These are phyloP conservation scores for Ligdia adustata DNA, from an alignment of 2,888 invertebrate species.

Conservation along the genomic window DNA sequence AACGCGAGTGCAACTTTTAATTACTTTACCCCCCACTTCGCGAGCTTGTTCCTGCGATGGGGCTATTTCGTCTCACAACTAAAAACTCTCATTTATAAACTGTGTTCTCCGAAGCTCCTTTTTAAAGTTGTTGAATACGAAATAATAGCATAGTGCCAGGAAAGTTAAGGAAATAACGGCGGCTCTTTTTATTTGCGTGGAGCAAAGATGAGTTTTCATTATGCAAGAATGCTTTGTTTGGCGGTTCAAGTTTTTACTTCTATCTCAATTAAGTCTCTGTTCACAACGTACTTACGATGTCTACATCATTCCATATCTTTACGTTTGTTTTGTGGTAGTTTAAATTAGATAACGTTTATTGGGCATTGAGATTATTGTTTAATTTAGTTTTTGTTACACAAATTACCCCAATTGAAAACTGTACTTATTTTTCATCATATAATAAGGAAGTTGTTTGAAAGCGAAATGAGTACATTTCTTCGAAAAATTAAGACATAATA, in stretches of 20 bases:
- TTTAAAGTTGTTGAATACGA: slow-evolving; percentile 52
- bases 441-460: slow-evolving; percentile 2
- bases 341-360: no score
- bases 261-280: slow-evolving; percentile 10
- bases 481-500: not conserved
- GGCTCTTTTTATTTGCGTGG: slow-evolving; percentile 30
- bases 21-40: slow-evolving; percentile 71
- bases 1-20: slow-evolving; percentile 68
- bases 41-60: slow-evolving; percentile 62
- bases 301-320: no score
- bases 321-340: no score
- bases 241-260: slow-evolving; percentile 8
- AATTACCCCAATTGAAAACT: no score
- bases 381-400: no score
- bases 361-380: no score
- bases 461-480: not conserved
- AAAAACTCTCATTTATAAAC: slow-evolving; percentile 73
- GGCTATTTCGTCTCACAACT: slow-evolving; percentile 68
- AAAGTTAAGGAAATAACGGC: slow-evolving; percentile 36
- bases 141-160: slow-evolving; percentile 41
- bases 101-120: slow-evolving; percentile 55
- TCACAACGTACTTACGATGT: not conserved
- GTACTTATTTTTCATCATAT: not conserved
- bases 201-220: slow-evolving; percentile 36
- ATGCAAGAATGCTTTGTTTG: slow-evolving; percentile 36